Conservation (phyloP, 2,113 vertebrate species). For the Heptranchias perlo region DNA sequence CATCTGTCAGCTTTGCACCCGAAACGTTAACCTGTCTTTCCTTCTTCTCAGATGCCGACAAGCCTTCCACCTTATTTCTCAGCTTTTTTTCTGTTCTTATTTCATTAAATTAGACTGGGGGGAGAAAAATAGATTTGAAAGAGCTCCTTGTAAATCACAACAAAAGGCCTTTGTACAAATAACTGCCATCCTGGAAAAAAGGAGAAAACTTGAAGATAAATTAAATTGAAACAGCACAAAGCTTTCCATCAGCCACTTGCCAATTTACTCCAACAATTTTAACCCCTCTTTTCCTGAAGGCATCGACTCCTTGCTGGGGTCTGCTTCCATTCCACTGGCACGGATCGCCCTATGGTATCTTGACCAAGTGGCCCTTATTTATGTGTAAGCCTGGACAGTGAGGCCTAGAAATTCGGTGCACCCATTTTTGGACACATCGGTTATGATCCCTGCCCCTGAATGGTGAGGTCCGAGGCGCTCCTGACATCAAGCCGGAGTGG, state of each 20-base stretch:
- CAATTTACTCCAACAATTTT: background rate
- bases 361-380: background rate
- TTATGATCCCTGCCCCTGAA: too few relatives aligned
- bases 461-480: too few relatives aligned
- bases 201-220: background rate
- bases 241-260: background rate
- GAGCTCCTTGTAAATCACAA: background rate
- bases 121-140: background rate
- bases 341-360: background rate
- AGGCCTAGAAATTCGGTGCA: too few relatives aligned
- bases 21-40: background rate
- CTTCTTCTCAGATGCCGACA: background rate
- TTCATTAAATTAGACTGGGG: background rate
- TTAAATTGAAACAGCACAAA: background rate
- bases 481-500: too few relatives aligned
- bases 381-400: background rate
- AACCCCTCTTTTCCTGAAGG: background rate
- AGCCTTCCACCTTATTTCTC: background rate
- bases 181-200: background rate
- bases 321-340: background rate
- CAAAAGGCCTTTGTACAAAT: background rate
- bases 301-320: background rate
- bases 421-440: too few relatives aligned
- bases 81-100: background rate
- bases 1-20: background rate